These are phyloP conservation scores for Tiliacea aurago DNA, from an alignment of 2,888 invertebrate species.

Conservation along the genomic window DNA sequence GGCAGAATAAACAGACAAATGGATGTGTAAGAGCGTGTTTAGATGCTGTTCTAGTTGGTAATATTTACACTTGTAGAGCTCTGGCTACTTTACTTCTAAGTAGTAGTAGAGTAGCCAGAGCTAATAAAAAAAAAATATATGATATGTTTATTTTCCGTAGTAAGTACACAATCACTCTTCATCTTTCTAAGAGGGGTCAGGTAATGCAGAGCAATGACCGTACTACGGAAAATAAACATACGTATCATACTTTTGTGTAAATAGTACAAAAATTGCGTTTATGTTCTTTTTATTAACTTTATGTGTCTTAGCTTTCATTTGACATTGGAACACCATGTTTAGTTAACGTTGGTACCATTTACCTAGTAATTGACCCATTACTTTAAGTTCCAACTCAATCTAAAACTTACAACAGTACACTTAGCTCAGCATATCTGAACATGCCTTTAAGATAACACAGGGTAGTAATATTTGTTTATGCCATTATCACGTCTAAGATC, in stretches of 20 bases:
- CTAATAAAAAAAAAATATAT: too few species aligned
- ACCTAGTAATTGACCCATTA: slow-evolving; percentile 4
- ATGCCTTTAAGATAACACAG: slow-evolving; percentile 58
- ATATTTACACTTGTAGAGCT: slow-evolving; percentile 17
- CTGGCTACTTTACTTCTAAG: neutral
- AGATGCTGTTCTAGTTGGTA: neutral
- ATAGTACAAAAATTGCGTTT: too few species aligned
- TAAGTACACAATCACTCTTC: too few species aligned
- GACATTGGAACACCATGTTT: neutral
- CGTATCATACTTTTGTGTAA: too few species aligned
- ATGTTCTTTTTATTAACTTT: neutral
- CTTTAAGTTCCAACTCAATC: slow-evolving; percentile 40
- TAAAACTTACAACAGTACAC: slow-evolving; percentile 32
- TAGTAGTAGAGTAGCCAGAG: too few species aligned
- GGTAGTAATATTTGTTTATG: slow-evolving; percentile 62
- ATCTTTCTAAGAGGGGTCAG: too few species aligned
- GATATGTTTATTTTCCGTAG: too few species aligned
- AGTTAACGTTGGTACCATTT: neutral
- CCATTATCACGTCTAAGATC: slow-evolving; percentile 63
- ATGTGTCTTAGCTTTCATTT: neutral
- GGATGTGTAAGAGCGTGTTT: slow-evolving; percentile 38
- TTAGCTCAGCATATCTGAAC: slow-evolving; percentile 49
- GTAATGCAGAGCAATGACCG: too few species aligned
- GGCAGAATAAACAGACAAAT: slow-evolving; percentile 54
- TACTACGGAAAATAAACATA: too few species aligned